Evolutionary conservation across 2,113 vertebrate genomes (phyloP).

Genomic region (Candoia aspera): DNA sequence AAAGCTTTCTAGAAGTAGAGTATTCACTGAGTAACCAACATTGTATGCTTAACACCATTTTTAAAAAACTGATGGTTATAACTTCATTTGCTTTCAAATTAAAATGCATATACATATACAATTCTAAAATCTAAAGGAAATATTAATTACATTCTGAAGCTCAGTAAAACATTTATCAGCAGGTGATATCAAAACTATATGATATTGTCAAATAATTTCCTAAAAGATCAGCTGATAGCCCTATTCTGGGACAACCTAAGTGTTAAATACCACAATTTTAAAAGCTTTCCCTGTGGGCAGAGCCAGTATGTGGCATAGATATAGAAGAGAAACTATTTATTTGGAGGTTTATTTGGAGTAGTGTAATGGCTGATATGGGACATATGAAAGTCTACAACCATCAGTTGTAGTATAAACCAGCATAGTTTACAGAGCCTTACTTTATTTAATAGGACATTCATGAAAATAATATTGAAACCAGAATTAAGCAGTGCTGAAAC

Average conservation of each 20-base stretch:
- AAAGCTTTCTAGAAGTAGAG: background rate
- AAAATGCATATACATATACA: background rate
- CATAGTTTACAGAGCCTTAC: background rate
- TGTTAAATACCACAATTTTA: background rate
- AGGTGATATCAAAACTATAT: background rate
- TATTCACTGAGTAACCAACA: background rate
- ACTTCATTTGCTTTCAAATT: background rate
- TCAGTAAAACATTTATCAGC: background rate
- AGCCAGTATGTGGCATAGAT: background rate
- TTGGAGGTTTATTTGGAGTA: background rate
- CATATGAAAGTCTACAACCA: background rate
- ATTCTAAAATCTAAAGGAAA: background rate
- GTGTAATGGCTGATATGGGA: background rate
- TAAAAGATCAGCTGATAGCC: background rate
- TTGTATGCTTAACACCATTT: background rate
- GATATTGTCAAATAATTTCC: background rate
- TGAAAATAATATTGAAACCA: background rate
- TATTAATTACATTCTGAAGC: background rate
- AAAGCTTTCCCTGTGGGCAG: background rate
- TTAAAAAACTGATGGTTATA: background rate
- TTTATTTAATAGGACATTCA: background rate
- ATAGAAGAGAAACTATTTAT: background rate
- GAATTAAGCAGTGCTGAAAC: background rate
- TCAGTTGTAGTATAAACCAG: background rate
- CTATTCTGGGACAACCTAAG: background rate